Evolutionary conservation across 2,113 vertebrate genomes (phyloP).

Genomic region (Anhinga anhinga): DNA sequence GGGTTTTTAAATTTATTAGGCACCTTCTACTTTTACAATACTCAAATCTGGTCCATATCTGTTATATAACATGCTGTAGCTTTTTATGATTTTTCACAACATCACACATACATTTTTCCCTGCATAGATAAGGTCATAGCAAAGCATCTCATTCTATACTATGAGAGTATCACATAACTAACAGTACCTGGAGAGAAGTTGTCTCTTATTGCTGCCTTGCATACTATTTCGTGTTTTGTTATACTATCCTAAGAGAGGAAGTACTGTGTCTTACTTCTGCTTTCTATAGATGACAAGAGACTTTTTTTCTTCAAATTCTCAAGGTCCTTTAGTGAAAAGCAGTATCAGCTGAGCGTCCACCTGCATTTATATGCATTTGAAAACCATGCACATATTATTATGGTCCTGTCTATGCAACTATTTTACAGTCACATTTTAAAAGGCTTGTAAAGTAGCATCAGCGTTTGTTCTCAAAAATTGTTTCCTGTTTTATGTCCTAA

Average conservation of each 20-base stretch:
- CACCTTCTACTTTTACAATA: not conserved
- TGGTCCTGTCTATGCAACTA: not conserved
- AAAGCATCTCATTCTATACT: not conserved
- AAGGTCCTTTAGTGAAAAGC: not conserved
- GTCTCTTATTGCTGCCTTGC: not conserved
- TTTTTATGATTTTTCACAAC: not conserved
- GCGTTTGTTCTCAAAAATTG: not conserved
- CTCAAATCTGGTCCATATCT: not conserved
- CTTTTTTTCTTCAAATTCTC: not conserved
- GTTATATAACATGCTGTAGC: not conserved
- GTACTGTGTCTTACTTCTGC: not conserved
- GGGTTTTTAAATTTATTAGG: not conserved
- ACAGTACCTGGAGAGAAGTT: not conserved
- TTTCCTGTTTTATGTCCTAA: not conserved
- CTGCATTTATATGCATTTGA: not conserved
- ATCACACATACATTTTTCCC: not conserved
- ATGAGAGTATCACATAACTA: not conserved
- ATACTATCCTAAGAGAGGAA: not conserved
- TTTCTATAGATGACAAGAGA: not conserved
- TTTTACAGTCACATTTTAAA: not conserved
- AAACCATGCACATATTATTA: not conserved
- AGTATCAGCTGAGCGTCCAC: accelerated
- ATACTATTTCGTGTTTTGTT: not conserved
- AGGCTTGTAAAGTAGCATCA: not conserved
- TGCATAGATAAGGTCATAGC: not conserved